Conservation (phyloP, 2,797 vertebrate species). For the Peromyscus melanophrys region DNA sequence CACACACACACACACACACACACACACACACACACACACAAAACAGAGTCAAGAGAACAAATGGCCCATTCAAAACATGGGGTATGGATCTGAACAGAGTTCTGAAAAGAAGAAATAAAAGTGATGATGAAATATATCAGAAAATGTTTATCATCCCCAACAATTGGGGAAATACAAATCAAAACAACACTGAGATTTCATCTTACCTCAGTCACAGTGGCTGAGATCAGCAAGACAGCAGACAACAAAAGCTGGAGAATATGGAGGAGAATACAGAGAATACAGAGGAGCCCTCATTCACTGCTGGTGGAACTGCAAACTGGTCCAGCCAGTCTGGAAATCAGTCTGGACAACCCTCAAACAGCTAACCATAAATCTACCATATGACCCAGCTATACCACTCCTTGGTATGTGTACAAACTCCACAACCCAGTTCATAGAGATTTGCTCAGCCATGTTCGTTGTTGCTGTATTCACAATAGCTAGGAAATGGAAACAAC, state of each 20-base stretch:
- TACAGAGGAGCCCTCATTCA: not conserved
- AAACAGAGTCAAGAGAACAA: not conserved
- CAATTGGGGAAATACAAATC: too few species aligned
- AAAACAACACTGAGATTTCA: too few species aligned
- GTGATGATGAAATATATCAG: not conserved
- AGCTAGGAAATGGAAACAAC: not conserved
- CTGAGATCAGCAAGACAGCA: not conserved
- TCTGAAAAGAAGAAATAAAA: not conserved
- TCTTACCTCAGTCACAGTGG: not conserved
- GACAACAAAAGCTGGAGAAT: not conserved
- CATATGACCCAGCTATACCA: not conserved
- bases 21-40: not conserved
- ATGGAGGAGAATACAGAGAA: too few species aligned
- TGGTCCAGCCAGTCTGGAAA: not conserved
- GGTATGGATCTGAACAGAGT: not conserved
- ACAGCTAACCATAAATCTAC: not conserved
- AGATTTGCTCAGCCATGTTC: not conserved
- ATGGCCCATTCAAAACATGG: not conserved
- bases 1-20: not conserved
- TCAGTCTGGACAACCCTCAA: not conserved
- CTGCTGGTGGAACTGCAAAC: not conserved
- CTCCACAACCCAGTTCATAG: not conserved
- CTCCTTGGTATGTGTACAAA: not conserved
- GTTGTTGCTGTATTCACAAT: not conserved
- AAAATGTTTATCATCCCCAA: not conserved